Base-by-base conservation (phyloP, 2,797 vertebrate species). In the Mus spretus region DNA sequence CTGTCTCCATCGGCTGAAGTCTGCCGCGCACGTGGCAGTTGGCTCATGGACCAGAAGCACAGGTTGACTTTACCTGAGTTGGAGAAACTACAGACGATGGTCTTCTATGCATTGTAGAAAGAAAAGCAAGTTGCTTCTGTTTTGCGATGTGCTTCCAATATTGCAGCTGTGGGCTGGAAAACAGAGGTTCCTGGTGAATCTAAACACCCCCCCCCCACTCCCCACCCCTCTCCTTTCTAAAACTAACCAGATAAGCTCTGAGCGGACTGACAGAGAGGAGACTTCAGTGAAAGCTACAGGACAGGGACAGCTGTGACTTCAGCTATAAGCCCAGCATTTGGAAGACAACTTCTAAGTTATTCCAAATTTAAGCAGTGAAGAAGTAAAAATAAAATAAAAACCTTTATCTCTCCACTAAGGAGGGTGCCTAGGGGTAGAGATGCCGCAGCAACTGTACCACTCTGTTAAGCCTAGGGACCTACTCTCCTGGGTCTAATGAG, bases 271-370 rank as follows among this genome's bases (percentile, higher is more conserved):
- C 6, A 37, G 63, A 50, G 86, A 91, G n/a, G 88, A 67, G 57
- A 81, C 74, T 28, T 94, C 55, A 40, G 57, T 50, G 91, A 85
- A 91, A 72, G 57, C 93, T 77, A 50, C 74, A 2, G 31, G 89
- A 82, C 78, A 83, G 37, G 53, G 31, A 84, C 59, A 82, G 80
- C 61, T 74, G 47, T 1, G 37, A 72, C 34, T 92, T 72, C 55
- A 72, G 34, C 47, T 44, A 4, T 31, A 91, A 84, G 85, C 74
- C 50, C 67, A 31, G 59, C 31, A 88, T 84, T 61, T 77, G 31
- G 34, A 93, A 75, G 72, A 65, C 61, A 55, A 22, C 67, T 95
- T 94, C 92, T 47, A 44, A 95, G 89, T 96, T 89, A 80, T 92
- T 95, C 89, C 78, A 75, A 92, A 57, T 80, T 55, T 94, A 80